Conservation (phyloP, 2,797 vertebrate species). For the Poecilia gillii region DNA sequence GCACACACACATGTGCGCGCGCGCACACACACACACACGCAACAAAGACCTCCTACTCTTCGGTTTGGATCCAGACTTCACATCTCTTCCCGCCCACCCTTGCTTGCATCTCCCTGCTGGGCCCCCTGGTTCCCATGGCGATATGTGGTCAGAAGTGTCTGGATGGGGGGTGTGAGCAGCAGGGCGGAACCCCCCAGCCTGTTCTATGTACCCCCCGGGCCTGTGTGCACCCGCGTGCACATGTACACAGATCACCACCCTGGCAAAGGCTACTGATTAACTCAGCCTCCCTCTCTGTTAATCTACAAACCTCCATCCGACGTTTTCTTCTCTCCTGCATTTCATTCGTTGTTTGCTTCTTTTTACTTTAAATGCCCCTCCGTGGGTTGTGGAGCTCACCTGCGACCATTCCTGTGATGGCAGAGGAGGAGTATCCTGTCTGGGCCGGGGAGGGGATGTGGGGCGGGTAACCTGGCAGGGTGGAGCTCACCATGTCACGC, state of each 20-base stretch:
- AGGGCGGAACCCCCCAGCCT: slow-evolving; percentile 82
- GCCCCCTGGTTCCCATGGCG: slow-evolving; percentile 83
- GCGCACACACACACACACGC: slow-evolving; percentile 46
- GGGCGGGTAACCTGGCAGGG: slow-evolving; percentile 92
- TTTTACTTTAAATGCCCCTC: slow-evolving; percentile 2
- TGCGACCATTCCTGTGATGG: slow-evolving; percentile 91
- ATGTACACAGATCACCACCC: slow-evolving; percentile 58
- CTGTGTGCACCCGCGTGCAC: slow-evolving; percentile 38
- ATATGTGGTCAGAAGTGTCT: slow-evolving; percentile 81
- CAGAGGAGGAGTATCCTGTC: slow-evolving; percentile 88
- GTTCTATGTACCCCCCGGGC: slow-evolving; percentile 76
- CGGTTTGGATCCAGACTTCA: slow-evolving; percentile 61
- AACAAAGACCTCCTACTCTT: slow-evolving; percentile 63
- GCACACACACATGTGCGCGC: neutral
- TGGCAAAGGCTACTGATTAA: slow-evolving; percentile 80
- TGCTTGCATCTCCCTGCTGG: slow-evolving; percentile 69
- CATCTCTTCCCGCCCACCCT: slow-evolving; percentile 51
- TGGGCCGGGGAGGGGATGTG: slow-evolving; percentile 89
- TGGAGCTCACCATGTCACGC: slow-evolving; percentile 91
- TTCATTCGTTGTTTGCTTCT: neutral
- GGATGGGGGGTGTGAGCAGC: slow-evolving; percentile 76
- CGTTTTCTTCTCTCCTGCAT: neutral
- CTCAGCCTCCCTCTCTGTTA: slow-evolving; percentile 75
- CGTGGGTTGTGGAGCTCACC: slow-evolving; percentile 71
- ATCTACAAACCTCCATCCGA: slow-evolving; percentile 69